phyloP scores from a whole-genome alignment of 2,888 invertebrate genomes.

The Melinopterus prodromus region DNA sequence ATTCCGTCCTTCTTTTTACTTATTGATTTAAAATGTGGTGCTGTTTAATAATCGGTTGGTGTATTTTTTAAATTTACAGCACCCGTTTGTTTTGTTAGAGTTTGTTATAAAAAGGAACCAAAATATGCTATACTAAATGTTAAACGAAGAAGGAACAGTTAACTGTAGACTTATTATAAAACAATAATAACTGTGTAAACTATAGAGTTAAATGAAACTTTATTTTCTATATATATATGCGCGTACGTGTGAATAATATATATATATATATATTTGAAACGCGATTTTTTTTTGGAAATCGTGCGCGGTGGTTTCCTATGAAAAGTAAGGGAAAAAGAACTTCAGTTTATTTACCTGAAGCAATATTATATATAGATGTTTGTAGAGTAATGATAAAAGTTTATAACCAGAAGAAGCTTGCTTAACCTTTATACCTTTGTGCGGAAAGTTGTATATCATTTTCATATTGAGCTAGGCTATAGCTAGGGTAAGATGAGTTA shows the following conservation, averaged over 20 bases:
- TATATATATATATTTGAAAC: conserved; percentile 27
- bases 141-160: neutral
- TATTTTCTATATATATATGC: conserved; percentile 22
- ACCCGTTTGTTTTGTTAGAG: neutral
- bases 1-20: neutral
- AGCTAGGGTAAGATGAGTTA: neutral
- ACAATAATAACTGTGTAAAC: conserved; percentile 16
- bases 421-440: conserved; percentile 15
- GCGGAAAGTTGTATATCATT: conserved; percentile 27
- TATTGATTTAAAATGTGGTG: neutral
- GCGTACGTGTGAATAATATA: conserved; percentile 15
- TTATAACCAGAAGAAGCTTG: conserved; percentile 24
- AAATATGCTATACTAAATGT: neutral
- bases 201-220: conserved; percentile 12
- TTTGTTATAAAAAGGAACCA: neutral
- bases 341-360: conserved; percentile 37
- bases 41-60: neutral
- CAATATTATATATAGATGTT: conserved; percentile 50
- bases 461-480: conserved; percentile 14
- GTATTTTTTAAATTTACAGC: neutral
- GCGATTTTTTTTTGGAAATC: conserved; percentile 17
- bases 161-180: neutral
- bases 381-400: conserved; percentile 29
- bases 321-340: neutral
- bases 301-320: neutral